Evolutionary conservation across 2,888 invertebrate species (phyloP), one percentile per base, ranked within the genome.

Genomic region (Watsonalla binaria): DNA sequence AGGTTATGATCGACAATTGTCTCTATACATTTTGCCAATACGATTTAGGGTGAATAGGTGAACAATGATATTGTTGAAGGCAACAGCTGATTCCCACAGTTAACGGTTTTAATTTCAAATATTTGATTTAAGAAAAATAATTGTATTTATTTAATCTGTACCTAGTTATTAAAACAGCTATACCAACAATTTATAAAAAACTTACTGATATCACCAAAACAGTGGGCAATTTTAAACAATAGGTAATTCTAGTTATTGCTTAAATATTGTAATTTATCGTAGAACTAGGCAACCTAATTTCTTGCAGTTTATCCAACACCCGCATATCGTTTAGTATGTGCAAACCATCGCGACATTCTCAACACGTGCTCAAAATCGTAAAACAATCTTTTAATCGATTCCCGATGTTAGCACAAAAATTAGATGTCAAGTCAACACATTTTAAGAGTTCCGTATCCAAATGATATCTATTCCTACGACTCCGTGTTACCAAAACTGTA

Each of bases 41-140:
- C 70, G 70, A 70, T 71, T 79, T 72, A 67, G 66, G 70, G 68
- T 68, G 65, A 70, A 66, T 66, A 66, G 67, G 72, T 74, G 70
- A 74, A 76, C 73, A 73, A 78, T 42, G 42, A 11, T 11, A 42
- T 74, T 54, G 55, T 52, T 48, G 37, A 46, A 47, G 51, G 63
- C 62, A 81, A 86, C 87, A 89, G 87, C 87, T 88, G 87, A 86
- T 86, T 82, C 77, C 59, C 69, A 76, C 64, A 71, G 79, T 84
- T 42, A 86, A 87, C 87, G 85, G 87, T 82, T 81, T 82, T 78
- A 52, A 61, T 60, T 66, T 70, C 55, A 67, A 63, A 69, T 62
- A 56, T 56, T 63, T 39, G 13, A 45, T 37, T 37, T 47, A 24
- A 53, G 47, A 46, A 37, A 50, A 46, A 45, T 47, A 15, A 15